A percentile compares a stretch with the other conserved stretches of the same genome.
These are phyloP conservation scores for Diadophis punctatus DNA, from an alignment of 2,113 vertebrate species.

Conservation along the genomic window DNA sequence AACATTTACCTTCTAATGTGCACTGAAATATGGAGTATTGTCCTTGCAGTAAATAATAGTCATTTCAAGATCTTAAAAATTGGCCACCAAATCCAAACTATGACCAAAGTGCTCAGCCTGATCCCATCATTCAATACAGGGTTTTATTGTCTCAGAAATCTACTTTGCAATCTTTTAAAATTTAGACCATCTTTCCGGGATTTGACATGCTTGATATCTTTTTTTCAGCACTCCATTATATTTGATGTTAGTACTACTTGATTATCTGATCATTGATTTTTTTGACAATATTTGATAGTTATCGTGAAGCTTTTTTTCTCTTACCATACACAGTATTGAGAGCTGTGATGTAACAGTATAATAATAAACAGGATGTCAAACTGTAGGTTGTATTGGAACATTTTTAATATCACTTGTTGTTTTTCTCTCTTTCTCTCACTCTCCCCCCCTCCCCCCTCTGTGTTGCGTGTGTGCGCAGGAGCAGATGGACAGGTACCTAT, in stretches of 20 bases:
- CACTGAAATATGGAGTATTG: neutral
- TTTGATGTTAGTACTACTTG: neutral
- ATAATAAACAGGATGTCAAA: neutral
- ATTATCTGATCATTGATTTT: neutral
- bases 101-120: neutral
- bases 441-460: no score
- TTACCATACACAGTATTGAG: neutral
- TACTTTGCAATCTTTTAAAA: neutral
- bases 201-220: neutral
- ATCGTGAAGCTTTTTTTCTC: neutral
- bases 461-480: neutral
- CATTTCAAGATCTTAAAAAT: neutral
- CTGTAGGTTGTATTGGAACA: neutral
- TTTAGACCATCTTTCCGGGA: neutral
- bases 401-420: neutral
- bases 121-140: neutral
- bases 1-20: neutral
- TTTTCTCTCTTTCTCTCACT: neutral
- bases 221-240: neutral
- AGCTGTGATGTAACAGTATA: neutral
- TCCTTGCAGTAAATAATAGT: neutral
- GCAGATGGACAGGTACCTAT: neutral
- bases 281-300: neutral
- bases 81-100: neutral
- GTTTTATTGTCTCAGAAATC: neutral